Evolutionary conservation across 1,140 invertebrate genomes (phyloP), one percentile per base, ranked within the genome.

Genomic region (Zaprionus inermis): DNA sequence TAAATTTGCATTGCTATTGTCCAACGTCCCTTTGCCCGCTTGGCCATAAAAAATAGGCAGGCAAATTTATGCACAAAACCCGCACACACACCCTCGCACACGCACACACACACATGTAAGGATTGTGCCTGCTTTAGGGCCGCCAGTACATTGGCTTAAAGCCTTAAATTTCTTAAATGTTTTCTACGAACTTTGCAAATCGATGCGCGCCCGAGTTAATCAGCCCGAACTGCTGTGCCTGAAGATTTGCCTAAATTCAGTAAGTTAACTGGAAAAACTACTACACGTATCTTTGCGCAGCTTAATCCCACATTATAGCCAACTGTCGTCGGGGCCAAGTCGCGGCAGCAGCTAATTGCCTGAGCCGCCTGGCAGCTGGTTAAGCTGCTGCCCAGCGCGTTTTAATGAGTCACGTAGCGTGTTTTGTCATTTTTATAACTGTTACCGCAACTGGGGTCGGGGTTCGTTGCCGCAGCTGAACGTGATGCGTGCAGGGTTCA

Each of bases 1-100:
- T 88, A 88, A 86, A 86, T 86, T 86, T 86, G 76, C 82, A 86
- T 88, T 83, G 83, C 72, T 65, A 86, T 79, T 85, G 58, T 18
- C 72, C 58, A 64, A 44, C 61, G 56, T 16, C 46, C 41, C 5
- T 76, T 78, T 61, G 71, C 56, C 18, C 18, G 49, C 63, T 65
- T 14, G 34, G 68, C 75, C 81, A 79, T 84, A 30, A 58, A 73
- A 46, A 54, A 76, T 76, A 82, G 76, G 63, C 65, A 79, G 78
- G 46, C 65, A 85, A 81, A 78, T 44, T 51, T 65, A 79, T 81
- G 75, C 44, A 49, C 3, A 49, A 18, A 78, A n/a, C n/a, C n/a
- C 55, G n/a, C 36, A 44, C 34, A 52, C 63, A 59, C 77, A 78
- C n/a, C n/a, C n/a, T n/a, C 6, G 28, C 30, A 32, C 7, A 32